A percentile compares a stretch with the other conserved stretches of the same genome.
These are phyloP conservation scores for Pseudochirops corinnae DNA, from an alignment of 2,797 vertebrate genomes.

Conservation along the genomic window DNA sequence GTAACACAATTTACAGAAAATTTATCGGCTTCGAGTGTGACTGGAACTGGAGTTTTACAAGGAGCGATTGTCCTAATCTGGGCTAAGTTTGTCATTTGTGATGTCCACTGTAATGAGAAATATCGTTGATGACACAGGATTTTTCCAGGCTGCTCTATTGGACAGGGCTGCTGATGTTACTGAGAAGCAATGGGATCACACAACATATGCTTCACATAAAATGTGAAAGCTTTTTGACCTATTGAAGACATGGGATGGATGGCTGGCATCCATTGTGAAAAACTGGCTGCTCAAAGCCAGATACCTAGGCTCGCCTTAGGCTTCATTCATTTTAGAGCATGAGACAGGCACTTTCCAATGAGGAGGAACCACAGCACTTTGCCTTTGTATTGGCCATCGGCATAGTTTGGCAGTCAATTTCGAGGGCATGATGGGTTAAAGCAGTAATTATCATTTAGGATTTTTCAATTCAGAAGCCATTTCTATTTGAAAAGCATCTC, in stretches of 20 bases:
- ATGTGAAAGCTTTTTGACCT: slow-evolving; percentile 17
- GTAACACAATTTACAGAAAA: slow-evolving; percentile 71
- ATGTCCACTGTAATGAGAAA: slow-evolving; percentile 71
- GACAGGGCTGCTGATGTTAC: slow-evolving; percentile 14
- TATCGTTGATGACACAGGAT: slow-evolving; percentile 57
- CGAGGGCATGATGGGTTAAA: not conserved
- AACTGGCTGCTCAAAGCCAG: not conserved
- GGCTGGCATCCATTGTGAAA: slow-evolving; percentile 24
- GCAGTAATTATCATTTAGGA: not conserved
- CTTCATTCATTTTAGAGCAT: slow-evolving; percentile 15
- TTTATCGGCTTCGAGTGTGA: slow-evolving; percentile 59
- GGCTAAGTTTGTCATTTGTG: slow-evolving; percentile 65
- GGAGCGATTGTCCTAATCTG: slow-evolving; percentile 69
- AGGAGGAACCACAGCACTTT: not conserved
- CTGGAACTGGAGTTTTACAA: slow-evolving; percentile 69
- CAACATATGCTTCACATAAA: slow-evolving; percentile 32
- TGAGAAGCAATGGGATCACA: not conserved
- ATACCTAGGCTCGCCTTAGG: not conserved
- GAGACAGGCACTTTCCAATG: not conserved
- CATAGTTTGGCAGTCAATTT: not conserved
- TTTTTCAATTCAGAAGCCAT: slow-evolving; percentile 6
- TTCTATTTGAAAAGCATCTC: not conserved
- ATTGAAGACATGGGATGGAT: slow-evolving; percentile 17
- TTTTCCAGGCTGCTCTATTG: slow-evolving; percentile 51
- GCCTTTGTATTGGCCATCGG: not conserved